Conservation (phyloP, 2,888 invertebrate genomes). For the Drosophila peninsularis region DNA sequence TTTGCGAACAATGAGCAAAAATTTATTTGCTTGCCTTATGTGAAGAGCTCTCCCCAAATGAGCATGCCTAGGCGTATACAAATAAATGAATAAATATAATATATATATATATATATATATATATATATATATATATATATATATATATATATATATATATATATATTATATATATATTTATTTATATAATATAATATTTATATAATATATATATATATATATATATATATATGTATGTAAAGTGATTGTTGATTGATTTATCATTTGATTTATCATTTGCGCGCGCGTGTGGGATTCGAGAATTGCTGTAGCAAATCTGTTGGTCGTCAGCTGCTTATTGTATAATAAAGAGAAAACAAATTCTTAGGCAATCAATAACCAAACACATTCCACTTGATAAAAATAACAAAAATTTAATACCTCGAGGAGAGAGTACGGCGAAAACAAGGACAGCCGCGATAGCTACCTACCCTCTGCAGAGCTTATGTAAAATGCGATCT, state of each 20-base stretch:
- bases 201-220: background rate
- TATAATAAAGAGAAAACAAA: constrained; percentile 19
- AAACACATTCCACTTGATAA: background rate
- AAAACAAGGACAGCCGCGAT: background rate
- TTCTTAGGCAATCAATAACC: background rate
- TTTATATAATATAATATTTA: background rate
- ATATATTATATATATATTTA: background rate
- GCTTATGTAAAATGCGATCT: background rate
- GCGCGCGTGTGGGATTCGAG: constrained; percentile 19
- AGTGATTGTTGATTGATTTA: constrained; percentile 26
- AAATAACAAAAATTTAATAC: background rate
- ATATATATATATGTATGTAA: background rate
- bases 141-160: background rate
- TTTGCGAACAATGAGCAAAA: constrained; percentile 32
- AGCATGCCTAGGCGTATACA: constrained; percentile 1
- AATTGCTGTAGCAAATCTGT: constrained; percentile 12
- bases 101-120: no score
- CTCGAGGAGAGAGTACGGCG: background rate
- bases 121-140: background rate
- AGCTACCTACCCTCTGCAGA: background rate
- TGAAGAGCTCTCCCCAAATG: constrained; percentile 22
- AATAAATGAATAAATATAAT: background rate
- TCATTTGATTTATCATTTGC: no score
- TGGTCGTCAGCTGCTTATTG: constrained; percentile 4
- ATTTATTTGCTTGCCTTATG: constrained; percentile 24